phyloP scores from a whole-genome alignment of 2,113 vertebrate species.

The Notechis scutatus region DNA sequence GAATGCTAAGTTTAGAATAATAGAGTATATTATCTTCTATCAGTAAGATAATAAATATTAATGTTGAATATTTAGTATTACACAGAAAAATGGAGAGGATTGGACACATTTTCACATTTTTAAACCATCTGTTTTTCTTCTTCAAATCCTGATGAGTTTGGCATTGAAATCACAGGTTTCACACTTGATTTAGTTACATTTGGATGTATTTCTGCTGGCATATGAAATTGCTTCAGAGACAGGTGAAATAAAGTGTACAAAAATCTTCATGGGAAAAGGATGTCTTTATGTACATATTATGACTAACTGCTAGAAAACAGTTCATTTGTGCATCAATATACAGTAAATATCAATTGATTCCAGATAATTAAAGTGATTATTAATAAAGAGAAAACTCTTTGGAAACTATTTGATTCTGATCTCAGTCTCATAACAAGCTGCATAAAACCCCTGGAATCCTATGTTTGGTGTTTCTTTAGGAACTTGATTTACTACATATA shows the following conservation, averaged over 20 bases:
- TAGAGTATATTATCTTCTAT: background rate
- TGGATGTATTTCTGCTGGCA: background rate
- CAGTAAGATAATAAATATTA: background rate
- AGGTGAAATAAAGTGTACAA: background rate
- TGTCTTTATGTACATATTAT: background rate
- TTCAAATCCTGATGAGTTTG: background rate
- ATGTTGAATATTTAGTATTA: background rate
- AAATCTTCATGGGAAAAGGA: background rate
- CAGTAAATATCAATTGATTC: background rate
- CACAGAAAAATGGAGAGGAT: background rate
- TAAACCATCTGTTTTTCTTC: conserved; percentile 13
- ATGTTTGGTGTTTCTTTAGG: background rate
- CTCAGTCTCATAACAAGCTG: background rate
- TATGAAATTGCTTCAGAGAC: conserved; percentile 2
- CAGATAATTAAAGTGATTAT: background rate
- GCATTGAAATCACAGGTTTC: background rate
- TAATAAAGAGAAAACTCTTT: background rate
- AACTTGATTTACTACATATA: background rate
- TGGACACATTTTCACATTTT: background rate
- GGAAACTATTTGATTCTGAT: background rate
- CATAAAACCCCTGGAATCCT: background rate
- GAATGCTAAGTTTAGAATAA: background rate
- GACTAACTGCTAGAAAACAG: background rate
- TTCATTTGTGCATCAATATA: background rate
- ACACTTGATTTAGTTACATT: conserved; percentile 5